phyloP scores from a whole-genome alignment of 2,797 vertebrate genomes.

The Brachyalestes nurse region DNA sequence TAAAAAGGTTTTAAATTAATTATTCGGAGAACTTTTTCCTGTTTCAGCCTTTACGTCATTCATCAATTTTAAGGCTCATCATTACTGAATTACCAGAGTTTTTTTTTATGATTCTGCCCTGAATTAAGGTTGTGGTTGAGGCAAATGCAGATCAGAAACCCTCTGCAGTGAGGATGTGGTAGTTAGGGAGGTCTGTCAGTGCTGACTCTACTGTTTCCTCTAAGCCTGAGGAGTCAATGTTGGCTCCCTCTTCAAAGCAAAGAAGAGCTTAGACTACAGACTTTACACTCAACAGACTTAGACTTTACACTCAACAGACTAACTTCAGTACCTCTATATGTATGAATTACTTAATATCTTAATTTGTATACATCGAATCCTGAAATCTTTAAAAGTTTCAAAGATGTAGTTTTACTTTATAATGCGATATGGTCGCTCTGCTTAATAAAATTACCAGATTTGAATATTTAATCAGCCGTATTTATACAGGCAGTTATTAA shows the following conservation, averaged over 20 bases:
- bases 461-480: neutral
- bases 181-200: constrained; percentile 36
- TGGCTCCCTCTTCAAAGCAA: constrained; percentile 18
- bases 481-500: neutral
- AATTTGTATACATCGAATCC: neutral
- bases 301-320: neutral
- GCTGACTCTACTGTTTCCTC: constrained; percentile 35
- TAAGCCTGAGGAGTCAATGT: constrained; percentile 3
- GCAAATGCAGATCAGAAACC: constrained; percentile 51
- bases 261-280: constrained; percentile 8
- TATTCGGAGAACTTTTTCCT: neutral
- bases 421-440: neutral
- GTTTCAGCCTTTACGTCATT: neutral
- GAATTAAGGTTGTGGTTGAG: constrained; percentile 38
- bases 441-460: neutral
- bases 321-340: neutral
- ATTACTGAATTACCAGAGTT: neutral
- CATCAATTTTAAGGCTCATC: neutral
- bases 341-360: neutral
- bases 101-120: constrained; percentile 14
- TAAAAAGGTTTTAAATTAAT: neutral
- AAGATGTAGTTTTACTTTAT: neutral
- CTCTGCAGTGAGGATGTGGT: constrained; percentile 30
- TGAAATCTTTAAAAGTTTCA: neutral
- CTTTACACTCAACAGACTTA: too few relatives aligned